phyloP scores from a whole-genome alignment of 2,888 invertebrate species.

The Gastracanthus pulcherrimus region DNA sequence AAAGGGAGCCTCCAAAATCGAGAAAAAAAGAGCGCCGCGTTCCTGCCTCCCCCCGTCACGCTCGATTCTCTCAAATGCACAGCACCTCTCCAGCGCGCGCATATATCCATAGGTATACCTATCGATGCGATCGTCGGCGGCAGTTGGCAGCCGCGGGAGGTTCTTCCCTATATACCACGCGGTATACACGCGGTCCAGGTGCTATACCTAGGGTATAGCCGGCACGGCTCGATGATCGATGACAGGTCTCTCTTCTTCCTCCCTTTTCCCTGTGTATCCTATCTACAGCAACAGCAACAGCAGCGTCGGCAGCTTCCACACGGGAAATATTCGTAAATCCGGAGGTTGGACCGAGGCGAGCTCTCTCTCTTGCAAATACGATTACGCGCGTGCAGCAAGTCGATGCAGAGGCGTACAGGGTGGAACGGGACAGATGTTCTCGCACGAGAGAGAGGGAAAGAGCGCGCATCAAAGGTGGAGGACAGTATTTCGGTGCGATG shows the following conservation, averaged over 20 bases:
- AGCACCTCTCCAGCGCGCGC: neutral
- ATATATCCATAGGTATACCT: too few relatives aligned
- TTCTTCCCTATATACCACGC: neutral
- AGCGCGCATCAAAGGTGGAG: neutral
- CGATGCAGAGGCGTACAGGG: neutral
- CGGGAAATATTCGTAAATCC: conserved; percentile 33
- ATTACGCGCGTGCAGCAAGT: conserved; percentile 24
- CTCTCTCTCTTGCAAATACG: conserved; percentile 25
- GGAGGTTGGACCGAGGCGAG: neutral
- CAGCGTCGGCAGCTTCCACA: neutral
- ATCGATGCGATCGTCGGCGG: neutral
- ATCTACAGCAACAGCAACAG: too few relatives aligned
- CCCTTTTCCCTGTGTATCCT: neutral
- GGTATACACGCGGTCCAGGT: conserved; percentile 50
- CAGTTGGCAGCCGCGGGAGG: conserved; percentile 31
- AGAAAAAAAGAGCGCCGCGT: neutral
- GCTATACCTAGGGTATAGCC: neutral
- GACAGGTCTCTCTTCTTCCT: conserved; percentile 35
- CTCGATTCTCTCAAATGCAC: neutral
- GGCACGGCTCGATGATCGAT: conserved; percentile 45
- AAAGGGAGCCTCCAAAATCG: neutral
- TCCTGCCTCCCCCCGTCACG: neutral
- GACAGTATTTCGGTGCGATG: neutral
- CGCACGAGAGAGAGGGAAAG: neutral
- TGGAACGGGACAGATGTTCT: neutral